Evolutionary conservation across 2,113 vertebrate species (phyloP).

Genomic region (Cavia porcellus): DNA sequence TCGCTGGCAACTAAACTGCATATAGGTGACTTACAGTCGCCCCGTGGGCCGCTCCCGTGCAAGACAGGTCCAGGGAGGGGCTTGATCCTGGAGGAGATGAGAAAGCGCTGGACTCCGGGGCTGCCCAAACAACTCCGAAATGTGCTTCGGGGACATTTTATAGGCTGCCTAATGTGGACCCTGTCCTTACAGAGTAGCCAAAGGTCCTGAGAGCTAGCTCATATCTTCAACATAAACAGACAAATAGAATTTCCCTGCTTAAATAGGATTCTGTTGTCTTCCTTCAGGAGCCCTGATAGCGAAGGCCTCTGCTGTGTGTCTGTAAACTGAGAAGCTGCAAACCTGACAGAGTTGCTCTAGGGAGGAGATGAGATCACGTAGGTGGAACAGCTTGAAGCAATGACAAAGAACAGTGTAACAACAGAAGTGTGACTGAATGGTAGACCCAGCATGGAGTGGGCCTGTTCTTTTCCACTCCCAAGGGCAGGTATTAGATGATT

Average conservation of each 20-base stretch:
- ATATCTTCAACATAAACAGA: background rate
- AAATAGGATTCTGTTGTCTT: background rate
- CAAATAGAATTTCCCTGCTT: background rate
- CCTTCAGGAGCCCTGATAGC: background rate
- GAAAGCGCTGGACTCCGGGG: background rate
- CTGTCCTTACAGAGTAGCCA: background rate
- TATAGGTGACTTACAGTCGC: background rate
- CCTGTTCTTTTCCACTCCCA: background rate
- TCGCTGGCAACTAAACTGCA: background rate
- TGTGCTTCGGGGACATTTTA: background rate
- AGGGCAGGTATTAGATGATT: background rate
- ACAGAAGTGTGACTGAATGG: background rate
- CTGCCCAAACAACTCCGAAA: background rate
- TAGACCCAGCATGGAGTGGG: background rate
- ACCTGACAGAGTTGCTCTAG: background rate
- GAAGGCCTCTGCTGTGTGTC: background rate
- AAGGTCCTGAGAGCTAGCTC: background rate
- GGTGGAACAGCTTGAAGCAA: background rate
- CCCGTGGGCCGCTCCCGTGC: background rate
- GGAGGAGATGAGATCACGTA: background rate
- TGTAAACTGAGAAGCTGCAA: background rate
- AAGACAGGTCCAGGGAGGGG: background rate
- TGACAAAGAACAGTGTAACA: background rate
- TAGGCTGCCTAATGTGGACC: background rate
- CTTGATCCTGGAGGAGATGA: too few relatives aligned